Base-by-base conservation (phyloP, 1,140 invertebrate genomes). In the Vanessa tameamea region DNA sequence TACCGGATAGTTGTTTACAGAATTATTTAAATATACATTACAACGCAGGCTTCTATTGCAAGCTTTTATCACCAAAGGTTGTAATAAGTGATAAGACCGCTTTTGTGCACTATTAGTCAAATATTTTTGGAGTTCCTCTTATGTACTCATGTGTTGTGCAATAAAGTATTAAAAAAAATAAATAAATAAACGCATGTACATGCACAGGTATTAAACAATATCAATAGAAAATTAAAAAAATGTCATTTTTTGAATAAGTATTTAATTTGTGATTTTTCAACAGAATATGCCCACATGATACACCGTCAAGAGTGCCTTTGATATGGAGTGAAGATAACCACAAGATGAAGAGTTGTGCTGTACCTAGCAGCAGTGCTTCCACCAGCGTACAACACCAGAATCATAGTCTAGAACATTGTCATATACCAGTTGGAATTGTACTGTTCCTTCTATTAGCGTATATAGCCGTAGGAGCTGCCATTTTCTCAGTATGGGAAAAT, bases 381-480 rank as follows among this genome's bases (percentile, higher is more conserved):
- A 85, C 82, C 43, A 88, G 81, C 66, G 80, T 80, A n/a, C 83
- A 86, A 57, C 86, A 86, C 70, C 91, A 85, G 55, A 84, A 81
- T 57, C 86, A 81, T 47, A 78, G 85, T 73, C 78, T 93, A 71
- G 93, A 94, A 50, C 88, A 93, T 76, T 94, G 94, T 53, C 93
- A 94, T 82, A 95, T 97, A 71, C 96, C 96, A 69, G 95, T 96
- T n/a, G 93, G 94, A 26, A 88, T 97, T 50, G 96, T 97, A 2
- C 82, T 97, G 14, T 89, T 95, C 23, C 94, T 97, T 47, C 94
- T 97, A 2, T 89, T 95, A 47, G 94, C 94, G 43, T 97, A 97
- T 86, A 95, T 97, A 47, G 95, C 95, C 76, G 86, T 95, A 2
- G 96, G 96, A 11, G 96, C 96, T 0, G 93, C 94, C 9, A 93